Conservation (phyloP, 2,797 vertebrate species). For the Nyctalus aviator region DNA sequence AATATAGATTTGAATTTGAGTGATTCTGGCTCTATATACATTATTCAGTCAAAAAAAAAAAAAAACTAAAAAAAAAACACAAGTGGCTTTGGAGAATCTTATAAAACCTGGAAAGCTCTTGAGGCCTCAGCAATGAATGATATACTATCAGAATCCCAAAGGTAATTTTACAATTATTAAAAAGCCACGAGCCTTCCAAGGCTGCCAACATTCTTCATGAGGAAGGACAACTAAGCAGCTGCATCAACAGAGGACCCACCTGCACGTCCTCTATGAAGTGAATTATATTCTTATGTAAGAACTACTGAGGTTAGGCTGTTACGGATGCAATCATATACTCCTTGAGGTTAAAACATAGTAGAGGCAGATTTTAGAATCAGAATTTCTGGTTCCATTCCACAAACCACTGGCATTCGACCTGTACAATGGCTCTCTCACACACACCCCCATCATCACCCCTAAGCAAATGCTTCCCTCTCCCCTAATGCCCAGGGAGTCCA, state of each 20-base stretch:
- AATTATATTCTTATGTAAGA: not conserved
- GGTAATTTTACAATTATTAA: not conserved
- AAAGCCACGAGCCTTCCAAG: not conserved
- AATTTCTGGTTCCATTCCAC: not conserved
- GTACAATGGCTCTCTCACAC: too few relatives aligned
- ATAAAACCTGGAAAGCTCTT: not conserved
- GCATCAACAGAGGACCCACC: not conserved
- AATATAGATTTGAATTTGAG: not conserved
- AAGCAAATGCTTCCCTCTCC: not conserved
- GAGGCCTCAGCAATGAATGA: not conserved
- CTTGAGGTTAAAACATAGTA: not conserved
- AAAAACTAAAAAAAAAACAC: not conserved
- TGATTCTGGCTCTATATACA: not conserved
- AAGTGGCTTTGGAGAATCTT: not conserved
- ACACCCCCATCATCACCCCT: not conserved
- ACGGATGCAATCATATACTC: not conserved
- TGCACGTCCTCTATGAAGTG: not conserved
- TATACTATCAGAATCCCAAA: not conserved
- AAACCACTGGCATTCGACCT: not conserved
- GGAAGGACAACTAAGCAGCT: not conserved
- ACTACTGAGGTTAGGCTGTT: not conserved
- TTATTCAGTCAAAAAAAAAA: not conserved
- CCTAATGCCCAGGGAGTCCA: not conserved
- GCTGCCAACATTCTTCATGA: not conserved
- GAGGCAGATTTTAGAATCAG: not conserved